phyloP scores from a whole-genome alignment of 2,113 vertebrate genomes.

The Ancistrus triradiatus region DNA sequence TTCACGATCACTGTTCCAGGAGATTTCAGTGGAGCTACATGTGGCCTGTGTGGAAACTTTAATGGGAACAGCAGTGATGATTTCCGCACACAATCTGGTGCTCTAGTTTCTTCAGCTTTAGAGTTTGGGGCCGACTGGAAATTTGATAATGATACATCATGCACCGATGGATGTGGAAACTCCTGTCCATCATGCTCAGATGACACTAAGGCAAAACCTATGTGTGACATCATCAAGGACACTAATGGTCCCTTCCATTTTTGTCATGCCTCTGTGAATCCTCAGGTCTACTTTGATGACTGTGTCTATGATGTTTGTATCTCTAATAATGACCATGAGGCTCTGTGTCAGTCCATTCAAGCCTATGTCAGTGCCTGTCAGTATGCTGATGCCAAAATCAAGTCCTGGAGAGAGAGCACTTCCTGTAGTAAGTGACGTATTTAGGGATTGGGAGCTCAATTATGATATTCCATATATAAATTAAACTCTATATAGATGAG shows the following conservation, averaged over 20 bases:
- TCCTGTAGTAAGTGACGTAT: constrained; percentile 62
- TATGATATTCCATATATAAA: no score
- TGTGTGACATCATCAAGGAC: constrained; percentile 53
- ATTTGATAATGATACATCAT: constrained; percentile 45
- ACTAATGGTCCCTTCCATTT: constrained; percentile 49
- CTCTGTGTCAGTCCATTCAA: constrained; percentile 56
- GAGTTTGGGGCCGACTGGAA: no score
- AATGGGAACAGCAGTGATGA: no score
- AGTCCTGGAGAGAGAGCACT: constrained; percentile 57
- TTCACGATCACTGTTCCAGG: constrained; percentile 50
- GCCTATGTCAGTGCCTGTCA: constrained; percentile 56
- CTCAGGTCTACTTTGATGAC: constrained; percentile 45
- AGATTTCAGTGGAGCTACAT: no score
- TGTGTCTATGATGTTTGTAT: constrained; percentile 61
- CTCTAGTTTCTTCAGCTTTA: no score
- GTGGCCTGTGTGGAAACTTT: no score
- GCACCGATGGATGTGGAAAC: constrained; percentile 30
- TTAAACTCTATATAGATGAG: not conserved
- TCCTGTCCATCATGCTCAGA: constrained; percentile 48
- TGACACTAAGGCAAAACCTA: constrained; percentile 10
- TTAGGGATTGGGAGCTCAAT: not conserved
- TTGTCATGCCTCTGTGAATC: constrained; percentile 51
- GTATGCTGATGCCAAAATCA: constrained; percentile 48
- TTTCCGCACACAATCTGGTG: no score
- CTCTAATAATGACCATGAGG: constrained; percentile 14